phyloP scores from a whole-genome alignment of 2,113 vertebrate genomes.

The Candoia aspera region DNA sequence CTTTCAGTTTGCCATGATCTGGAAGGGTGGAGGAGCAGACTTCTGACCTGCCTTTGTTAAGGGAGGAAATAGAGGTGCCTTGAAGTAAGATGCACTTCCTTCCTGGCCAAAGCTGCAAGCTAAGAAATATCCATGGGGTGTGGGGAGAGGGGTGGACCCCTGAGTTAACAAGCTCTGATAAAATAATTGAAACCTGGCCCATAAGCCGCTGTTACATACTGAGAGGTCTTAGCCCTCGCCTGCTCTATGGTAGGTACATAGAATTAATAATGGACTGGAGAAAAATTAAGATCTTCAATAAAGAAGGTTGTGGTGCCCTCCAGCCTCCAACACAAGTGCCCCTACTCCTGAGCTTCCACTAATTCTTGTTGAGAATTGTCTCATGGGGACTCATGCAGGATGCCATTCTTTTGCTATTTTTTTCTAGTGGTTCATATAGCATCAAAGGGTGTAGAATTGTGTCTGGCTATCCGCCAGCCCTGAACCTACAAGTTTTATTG shows the following conservation, averaged over 20 bases:
- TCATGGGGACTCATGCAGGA: neutral
- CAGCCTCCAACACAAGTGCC: neutral
- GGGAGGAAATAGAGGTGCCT: slow-evolving; percentile 31
- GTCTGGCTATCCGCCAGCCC: neutral
- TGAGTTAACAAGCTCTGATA: neutral
- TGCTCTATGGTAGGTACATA: neutral
- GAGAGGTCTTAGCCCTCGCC: neutral
- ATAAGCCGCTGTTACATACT: neutral
- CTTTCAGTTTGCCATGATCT: neutral
- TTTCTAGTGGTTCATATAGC: neutral
- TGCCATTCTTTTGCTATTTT: neutral
- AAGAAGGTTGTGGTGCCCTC: neutral
- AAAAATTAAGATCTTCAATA: neutral
- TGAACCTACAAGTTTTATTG: neutral
- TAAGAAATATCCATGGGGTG: neutral
- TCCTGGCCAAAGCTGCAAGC: neutral
- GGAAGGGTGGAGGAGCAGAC: slow-evolving; percentile 27
- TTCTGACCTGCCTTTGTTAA: slow-evolving; percentile 38
- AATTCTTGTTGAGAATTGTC: neutral
- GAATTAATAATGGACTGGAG: neutral
- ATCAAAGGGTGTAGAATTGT: neutral
- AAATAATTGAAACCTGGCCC: neutral
- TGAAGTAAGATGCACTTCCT: slow-evolving; percentile 30
- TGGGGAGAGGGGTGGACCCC: neutral
- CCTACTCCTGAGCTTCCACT: neutral